Percentiles rank a stretch among this genome's conserved stretches.
Evolutionary conservation across 2,113 vertebrate species (phyloP).

Genomic region (Notothenia coriiceps): DNA sequence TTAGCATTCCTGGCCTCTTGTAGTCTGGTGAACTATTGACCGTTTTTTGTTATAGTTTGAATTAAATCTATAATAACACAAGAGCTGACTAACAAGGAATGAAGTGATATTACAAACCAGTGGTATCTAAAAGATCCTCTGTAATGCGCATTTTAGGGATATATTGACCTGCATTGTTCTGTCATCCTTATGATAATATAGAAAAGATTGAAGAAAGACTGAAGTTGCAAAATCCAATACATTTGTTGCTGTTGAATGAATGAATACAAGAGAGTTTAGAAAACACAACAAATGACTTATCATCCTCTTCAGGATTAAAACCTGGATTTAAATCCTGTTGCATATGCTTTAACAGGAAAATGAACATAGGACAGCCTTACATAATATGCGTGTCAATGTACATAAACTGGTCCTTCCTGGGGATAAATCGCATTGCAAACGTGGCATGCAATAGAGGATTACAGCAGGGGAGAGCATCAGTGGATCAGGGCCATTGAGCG

Average conservation of each 20-base stretch:
- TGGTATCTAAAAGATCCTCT: not conserved
- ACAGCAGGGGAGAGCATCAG: constrained; percentile 52
- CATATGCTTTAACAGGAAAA: constrained; percentile 29
- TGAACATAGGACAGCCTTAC: constrained; percentile 61
- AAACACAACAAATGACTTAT: not conserved
- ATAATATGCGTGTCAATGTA: constrained; percentile 59
- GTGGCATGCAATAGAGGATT: constrained; percentile 69
- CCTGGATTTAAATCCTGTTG: constrained; percentile 15
- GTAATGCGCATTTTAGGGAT: constrained; percentile 17
- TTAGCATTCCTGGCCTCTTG: not conserved
- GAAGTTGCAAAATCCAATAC: not conserved
- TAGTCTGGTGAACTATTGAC: not conserved
- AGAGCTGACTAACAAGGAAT: no score
- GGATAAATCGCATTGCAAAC: constrained; percentile 61
- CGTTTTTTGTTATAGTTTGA: no score
- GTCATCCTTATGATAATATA: constrained; percentile 7
- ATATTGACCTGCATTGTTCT: constrained; percentile 3
- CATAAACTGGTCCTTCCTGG: constrained; percentile 39
- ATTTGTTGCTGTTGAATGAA: not conserved
- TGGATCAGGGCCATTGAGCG: constrained; percentile 38
- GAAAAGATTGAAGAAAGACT: not conserved
- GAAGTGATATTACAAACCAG: no score
- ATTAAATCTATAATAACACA: not conserved
- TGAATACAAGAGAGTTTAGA: not conserved
- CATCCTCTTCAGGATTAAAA: constrained; percentile 13